These are phyloP conservation scores for Spheniscus humboldti DNA, from an alignment of 2,797 vertebrate genomes.

Conservation along the genomic window DNA sequence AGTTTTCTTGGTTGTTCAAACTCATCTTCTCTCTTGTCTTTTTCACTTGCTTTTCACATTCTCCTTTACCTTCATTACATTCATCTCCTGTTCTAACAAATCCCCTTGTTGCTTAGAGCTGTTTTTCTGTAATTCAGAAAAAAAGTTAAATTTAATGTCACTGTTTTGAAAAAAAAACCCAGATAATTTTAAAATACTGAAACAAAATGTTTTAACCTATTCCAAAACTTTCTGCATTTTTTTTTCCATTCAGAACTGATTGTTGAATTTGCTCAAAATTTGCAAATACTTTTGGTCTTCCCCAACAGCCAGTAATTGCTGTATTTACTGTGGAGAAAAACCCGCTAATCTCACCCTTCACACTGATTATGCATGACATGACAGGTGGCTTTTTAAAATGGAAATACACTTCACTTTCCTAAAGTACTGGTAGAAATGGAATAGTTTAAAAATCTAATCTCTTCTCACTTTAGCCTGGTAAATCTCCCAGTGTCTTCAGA, in stretches of 20 bases:
- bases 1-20: neutral
- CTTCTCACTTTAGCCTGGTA: neutral
- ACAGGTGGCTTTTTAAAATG: constrained; percentile 34
- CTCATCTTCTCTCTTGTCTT: neutral
- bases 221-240: neutral
- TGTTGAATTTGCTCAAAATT: neutral
- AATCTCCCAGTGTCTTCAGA: neutral
- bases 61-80: neutral
- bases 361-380: neutral
- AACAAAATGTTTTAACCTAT: neutral
- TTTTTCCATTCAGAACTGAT: neutral
- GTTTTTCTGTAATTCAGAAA: neutral
- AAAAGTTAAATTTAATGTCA: neutral
- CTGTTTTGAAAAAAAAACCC: neutral
- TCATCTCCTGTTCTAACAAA: neutral
- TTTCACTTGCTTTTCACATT: neutral
- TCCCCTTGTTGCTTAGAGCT: neutral
- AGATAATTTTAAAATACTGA: neutral
- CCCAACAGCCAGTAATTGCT: neutral
- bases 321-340: neutral
- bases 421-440: constrained; percentile 2
- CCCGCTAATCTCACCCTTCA: neutral
- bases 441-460: constrained; percentile 24
- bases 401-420: constrained; percentile 34
- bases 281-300: neutral